Evolutionary conservation across 2,888 invertebrate species (phyloP).

Genomic region (Diplolepis rosae): DNA sequence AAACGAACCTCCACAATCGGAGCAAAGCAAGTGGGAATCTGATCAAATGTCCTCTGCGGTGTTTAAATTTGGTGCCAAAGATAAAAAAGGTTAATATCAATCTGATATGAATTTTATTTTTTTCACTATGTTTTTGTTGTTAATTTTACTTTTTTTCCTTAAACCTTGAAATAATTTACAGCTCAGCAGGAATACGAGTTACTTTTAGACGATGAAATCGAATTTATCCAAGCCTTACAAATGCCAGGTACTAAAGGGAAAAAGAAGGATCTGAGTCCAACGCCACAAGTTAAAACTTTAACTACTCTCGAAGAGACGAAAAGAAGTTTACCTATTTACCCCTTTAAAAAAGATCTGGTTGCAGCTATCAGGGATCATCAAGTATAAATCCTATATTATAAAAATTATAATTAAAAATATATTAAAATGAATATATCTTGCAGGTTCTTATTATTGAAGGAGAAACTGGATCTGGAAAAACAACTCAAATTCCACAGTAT

Average conservation of each 20-base stretch:
- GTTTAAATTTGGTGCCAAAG: conserved; percentile 94
- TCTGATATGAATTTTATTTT: conserved; percentile 28
- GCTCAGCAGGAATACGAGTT: conserved; percentile 91
- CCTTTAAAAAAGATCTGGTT: conserved; percentile 91
- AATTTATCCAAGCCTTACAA: conserved; percentile 93
- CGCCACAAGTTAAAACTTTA: conserved; percentile 72
- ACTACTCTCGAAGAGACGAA: conserved; percentile 89
- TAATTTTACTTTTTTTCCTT: not conserved
- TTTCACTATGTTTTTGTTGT: not conserved
- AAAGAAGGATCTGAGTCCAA: conserved; percentile 49
- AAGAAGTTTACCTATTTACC: conserved; percentile 93
- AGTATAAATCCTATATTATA: conserved; percentile 66
- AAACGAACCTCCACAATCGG: conserved; percentile 82
- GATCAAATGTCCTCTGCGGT: conserved; percentile 95
- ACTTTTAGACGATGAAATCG: conserved; percentile 96
- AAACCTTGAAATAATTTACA: conserved; percentile 54
- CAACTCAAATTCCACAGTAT: conserved; percentile 99
- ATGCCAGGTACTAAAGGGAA: conserved; percentile 82
- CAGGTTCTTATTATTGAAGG: conserved; percentile 95
- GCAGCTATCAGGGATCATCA: conserved; percentile 93
- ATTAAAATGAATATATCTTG: too few species aligned
- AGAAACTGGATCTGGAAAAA: conserved; percentile 99
- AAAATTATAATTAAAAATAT: not conserved
- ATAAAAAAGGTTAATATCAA: conserved; percentile 76
- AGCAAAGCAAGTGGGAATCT: conserved; percentile 97